These are phyloP conservation scores for Gobionotothen gibberifrons DNA, from an alignment of 2,797 vertebrate genomes.

Conservation along the genomic window DNA sequence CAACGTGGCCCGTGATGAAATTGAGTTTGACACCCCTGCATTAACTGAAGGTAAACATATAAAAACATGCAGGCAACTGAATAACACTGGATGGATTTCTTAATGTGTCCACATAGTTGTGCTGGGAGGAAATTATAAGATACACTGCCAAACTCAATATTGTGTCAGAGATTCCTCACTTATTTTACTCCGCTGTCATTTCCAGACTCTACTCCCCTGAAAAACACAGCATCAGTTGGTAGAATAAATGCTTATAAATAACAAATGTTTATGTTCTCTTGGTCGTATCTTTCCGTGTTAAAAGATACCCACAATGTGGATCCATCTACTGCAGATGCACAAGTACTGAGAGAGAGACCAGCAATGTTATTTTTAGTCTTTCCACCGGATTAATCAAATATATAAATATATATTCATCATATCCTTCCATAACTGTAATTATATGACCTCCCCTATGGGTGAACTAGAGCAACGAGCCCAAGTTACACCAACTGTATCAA, in stretches of 20 bases:
- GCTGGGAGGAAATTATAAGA: not conserved
- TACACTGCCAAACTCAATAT: not conserved
- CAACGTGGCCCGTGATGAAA: too few species aligned
- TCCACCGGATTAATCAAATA: not conserved
- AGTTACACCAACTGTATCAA: conserved; percentile 1
- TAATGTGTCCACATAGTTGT: not conserved
- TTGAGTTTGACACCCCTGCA: too few species aligned
- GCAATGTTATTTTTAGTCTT: conserved; percentile 1
- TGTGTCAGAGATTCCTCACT: not conserved
- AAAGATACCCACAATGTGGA: not conserved
- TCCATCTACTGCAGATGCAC: not conserved
- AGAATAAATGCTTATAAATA: not conserved
- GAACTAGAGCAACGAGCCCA: not conserved
- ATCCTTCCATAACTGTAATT: not conserved
- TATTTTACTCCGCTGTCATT: not conserved
- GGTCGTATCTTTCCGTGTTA: not conserved
- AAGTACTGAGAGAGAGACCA: not conserved
- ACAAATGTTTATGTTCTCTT: not conserved
- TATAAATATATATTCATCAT: not conserved
- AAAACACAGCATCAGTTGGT: not conserved
- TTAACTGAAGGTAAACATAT: not conserved
- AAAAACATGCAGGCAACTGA: not conserved
- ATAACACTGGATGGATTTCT: not conserved
- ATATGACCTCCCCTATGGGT: not conserved
- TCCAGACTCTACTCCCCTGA: not conserved